Evolutionary conservation across 2,888 invertebrate genomes (phyloP).

Genomic region (Ormia ochracea): DNA sequence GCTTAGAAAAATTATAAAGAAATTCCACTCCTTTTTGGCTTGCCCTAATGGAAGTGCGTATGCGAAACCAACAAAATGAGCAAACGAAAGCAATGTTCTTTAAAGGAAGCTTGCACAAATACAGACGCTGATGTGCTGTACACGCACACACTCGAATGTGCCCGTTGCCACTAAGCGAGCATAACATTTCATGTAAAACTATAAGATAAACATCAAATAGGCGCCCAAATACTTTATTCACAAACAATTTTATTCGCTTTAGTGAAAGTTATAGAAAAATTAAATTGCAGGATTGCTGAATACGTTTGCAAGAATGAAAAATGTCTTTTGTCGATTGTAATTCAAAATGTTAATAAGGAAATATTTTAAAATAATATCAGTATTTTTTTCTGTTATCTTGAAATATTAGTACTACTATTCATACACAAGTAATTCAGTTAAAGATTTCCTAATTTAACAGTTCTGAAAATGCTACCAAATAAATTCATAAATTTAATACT

Average conservation of each 20-base stretch:
- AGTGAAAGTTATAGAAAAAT: not conserved
- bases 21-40: not conserved
- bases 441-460: no score
- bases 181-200: constrained; percentile 18
- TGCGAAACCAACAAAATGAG: not conserved
- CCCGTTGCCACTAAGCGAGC: constrained; percentile 2
- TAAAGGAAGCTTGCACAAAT: constrained; percentile 15
- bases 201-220: constrained; percentile 51
- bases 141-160: not conserved
- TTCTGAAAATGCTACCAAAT: no score
- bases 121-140: not conserved
- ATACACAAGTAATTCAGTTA: no score
- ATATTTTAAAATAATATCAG: no score
- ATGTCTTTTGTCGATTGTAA: no score
- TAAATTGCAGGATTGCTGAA: not conserved
- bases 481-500: no score
- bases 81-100: not conserved
- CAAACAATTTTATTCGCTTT: not conserved
- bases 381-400: no score
- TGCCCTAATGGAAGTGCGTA: no score
- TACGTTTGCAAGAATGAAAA: not conserved
- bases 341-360: no score
- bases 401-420: no score
- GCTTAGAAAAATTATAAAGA: no score
- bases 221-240: constrained; percentile 35